phyloP scores from a whole-genome alignment of 2,888 invertebrate genomes.

The Gortyna flavago region DNA sequence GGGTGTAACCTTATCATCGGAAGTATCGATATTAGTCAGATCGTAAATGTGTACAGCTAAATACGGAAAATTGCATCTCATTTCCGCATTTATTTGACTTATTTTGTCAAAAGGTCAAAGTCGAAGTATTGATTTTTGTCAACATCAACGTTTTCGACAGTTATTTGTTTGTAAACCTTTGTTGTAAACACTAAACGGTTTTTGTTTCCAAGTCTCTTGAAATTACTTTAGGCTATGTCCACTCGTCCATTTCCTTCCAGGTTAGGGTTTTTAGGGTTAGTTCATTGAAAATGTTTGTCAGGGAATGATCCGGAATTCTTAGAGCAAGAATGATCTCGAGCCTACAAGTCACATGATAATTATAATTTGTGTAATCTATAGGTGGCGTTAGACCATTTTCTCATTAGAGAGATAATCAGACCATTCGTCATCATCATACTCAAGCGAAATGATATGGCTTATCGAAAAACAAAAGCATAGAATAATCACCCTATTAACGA shows the following conservation, averaged over 20 bases:
- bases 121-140: slow-evolving; percentile 7
- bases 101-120: slow-evolving; percentile 44
- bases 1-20: slow-evolving; percentile 24
- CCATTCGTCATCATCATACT: not conserved
- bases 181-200: not conserved
- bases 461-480: too few relatives aligned
- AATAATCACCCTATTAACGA: too few relatives aligned
- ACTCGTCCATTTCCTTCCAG: not conserved
- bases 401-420: not conserved
- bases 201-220: not conserved
- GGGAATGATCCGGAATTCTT: not conserved
- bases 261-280: not conserved
- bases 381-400: not conserved
- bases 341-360: not conserved
- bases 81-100: slow-evolving; percentile 35
- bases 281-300: not conserved
- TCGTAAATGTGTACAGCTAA: not conserved
- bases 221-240: not conserved
- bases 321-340: not conserved
- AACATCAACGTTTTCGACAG: not conserved
- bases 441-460: not conserved
- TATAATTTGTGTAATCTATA: too few relatives aligned
- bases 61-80: slow-evolving; percentile 22
- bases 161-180: not conserved
- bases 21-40: slow-evolving; percentile 12